Base-by-base conservation (phyloP, 2,888 invertebrate genomes). In the Tupiocoris notatus region DNA sequence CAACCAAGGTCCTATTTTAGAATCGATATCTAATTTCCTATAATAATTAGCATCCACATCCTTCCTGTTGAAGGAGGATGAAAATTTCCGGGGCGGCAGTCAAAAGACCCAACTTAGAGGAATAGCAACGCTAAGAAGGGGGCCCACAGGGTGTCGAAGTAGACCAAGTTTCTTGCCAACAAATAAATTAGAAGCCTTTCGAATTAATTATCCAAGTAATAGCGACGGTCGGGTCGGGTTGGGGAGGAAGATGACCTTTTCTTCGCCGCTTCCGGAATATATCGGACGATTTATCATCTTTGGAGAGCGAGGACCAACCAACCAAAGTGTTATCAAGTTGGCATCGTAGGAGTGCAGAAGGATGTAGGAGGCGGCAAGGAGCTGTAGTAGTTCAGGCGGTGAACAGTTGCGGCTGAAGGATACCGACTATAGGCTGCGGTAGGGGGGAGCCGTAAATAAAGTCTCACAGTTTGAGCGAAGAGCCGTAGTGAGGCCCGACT, bases 271-370 rank as follows among this genome's bases (percentile, higher is more conserved):
- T 21, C 57, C 67, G 57, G 57, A 57, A 67, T 67, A 67, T 67
- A 67, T 67, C 67, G 56, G 67, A 57, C 67, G 57, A 67, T 67
- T 67, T 67, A 67, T 67, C 67, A 67, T 67, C 67, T 67, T 67
- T 20, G 39, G 39, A 39, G 39, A 7, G 39, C 39, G 39, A 12
- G 39, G 12, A n/a, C n/a, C n/a, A n/a, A n/a, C 6, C 39, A 56
- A 21, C 57, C 57, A 56, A 67, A 56, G 67, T 67, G 67, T 67
- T 67, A 67, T 67, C 67, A 67, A 67, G 67, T 67, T 56, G 54
- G 54, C 39, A 3, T 12, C n/a, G n/a, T n/a, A 18, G 65, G 25
- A 65, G 54, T n/a, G 39, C 39, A 2, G 25, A 39, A 25, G 54
- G 64, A 24, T 9, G 65, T 17, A 12, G 21, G 54, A 23, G 63